Evolutionary conservation across 2,888 invertebrate species (phyloP), one percentile per base, ranked within the genome.

Genomic region (Dynastes maya): DNA sequence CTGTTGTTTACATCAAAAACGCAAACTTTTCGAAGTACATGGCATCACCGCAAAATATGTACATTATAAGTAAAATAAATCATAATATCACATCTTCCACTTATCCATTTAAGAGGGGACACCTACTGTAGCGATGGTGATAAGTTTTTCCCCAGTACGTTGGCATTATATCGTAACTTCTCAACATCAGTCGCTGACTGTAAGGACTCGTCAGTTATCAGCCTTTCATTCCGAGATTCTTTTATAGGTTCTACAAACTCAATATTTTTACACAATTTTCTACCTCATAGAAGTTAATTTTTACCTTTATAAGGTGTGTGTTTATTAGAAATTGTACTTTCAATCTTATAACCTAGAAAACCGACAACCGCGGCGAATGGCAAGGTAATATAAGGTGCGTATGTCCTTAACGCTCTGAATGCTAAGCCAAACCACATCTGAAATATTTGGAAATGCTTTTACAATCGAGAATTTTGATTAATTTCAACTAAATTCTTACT

Each of bases 291-390:
- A 91, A n/a, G 13, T 13, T 0, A 68, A 68, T 13, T 29, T 68
- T 91, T 87, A 94, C 94, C 91, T 81, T 89, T 93, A 83, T 92
- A 94, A 0, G 95, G 95, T 11, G 95, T 95, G 85, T 95, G 94
- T 90, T 91, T 93, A 86, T 93, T 93, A 0, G 95, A 95, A 5
- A 95, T 70, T 79, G 91, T 87, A 76, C 90, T 92, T 89, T 98
- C 97, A 80, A 97, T 82, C 84, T 97, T 94, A 87, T 98, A 98
- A 37, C 98, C 98, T 83, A 97, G 89, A 76, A 95, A 91, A 3
- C 97, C 98, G 37, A 97, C 91, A 0, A 96, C 89, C 0, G 92
- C 94, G 0, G 97, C 97, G 81, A 96, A 90, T 0, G 98, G 98
- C 61, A 97, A 88, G 0, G 95, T 95, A 51, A 97, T 89, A 82